Conservation (phyloP, 2,797 vertebrate genomes). For the Lithobates sylvaticus region DNA sequence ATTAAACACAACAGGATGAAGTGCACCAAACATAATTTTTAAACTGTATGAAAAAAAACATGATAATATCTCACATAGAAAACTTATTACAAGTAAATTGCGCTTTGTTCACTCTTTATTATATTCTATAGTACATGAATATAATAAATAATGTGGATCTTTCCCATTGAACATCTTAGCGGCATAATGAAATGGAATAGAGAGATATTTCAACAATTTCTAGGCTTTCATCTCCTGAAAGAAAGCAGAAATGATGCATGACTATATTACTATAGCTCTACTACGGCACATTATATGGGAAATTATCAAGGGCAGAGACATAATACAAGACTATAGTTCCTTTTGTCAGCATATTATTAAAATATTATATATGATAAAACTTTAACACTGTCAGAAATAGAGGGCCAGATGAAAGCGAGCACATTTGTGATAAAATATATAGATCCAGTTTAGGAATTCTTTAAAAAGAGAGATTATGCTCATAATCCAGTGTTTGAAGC, state of each 20-base stretch:
- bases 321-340: conserved; percentile 60
- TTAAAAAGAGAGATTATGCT: conserved; percentile 3
- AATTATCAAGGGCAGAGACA: conserved; percentile 62
- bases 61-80: conserved; percentile 39
- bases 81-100: conserved; percentile 58
- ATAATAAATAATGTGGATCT: conserved; percentile 62
- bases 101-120: conserved; percentile 51
- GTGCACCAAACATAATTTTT: conserved; percentile 40
- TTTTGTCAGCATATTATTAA: conserved; percentile 61
- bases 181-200: conserved; percentile 60
- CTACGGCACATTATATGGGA: conserved; percentile 58
- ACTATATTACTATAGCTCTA: conserved; percentile 55
- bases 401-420: conserved; percentile 25
- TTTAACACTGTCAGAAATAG: conserved; percentile 45
- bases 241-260: conserved; percentile 62
- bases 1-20: conserved; percentile 23
- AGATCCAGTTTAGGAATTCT: conserved; percentile 19
- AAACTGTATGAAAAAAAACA: conserved; percentile 43
- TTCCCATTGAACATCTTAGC: conserved; percentile 60
- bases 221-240: conserved; percentile 57
- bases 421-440: conserved; percentile 43
- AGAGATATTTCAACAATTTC: conserved; percentile 62
- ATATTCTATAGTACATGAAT: conserved; percentile 52
- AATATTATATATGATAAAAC: conserved; percentile 56
- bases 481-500: conserved; percentile 2